These are phyloP conservation scores for Steinernema scapterisci DNA, from an alignment of 2,888 invertebrate species.

Conservation along the genomic window DNA sequence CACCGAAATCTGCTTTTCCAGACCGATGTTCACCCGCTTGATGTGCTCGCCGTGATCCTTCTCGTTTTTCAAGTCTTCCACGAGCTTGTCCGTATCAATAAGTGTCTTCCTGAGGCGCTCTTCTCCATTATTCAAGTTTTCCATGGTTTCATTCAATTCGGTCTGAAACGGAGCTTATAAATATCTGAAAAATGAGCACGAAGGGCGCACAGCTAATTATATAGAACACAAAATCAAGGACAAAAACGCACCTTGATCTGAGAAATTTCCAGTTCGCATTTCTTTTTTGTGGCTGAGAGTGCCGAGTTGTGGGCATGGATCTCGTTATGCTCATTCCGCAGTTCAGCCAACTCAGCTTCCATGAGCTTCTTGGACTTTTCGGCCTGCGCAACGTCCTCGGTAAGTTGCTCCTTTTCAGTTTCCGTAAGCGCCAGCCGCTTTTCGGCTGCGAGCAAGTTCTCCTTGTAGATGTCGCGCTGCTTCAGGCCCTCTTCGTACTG, in stretches of 20 bases:
- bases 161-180: constrained; percentile 71
- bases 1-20: constrained; percentile 94
- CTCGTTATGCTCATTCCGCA: constrained; percentile 82
- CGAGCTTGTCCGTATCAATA: constrained; percentile 94
- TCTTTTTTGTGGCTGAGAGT: constrained; percentile 84
- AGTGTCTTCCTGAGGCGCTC: constrained; percentile 91
- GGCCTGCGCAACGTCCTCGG: background rate
- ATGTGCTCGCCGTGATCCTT: constrained; percentile 98
- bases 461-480: constrained; percentile 88
- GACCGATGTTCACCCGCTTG: constrained; percentile 95
- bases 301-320: constrained; percentile 90
- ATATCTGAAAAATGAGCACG: constrained; percentile 20
- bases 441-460: constrained; percentile 64
- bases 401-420: constrained; percentile 50
- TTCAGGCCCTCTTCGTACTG: constrained; percentile 90
- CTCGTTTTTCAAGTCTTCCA: constrained; percentile 81
- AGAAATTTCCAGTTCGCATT: constrained; percentile 61
- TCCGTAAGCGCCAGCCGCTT: constrained; percentile 56
- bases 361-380: constrained; percentile 53
- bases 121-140: constrained; percentile 97
- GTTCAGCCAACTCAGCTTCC: constrained; percentile 57
- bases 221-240: constrained; percentile 33
- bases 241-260: constrained; percentile 62
- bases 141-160: constrained; percentile 96
- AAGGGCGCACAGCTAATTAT: background rate